phyloP scores from a whole-genome alignment of 2,888 invertebrate species.

The Eristalis pertinax region DNA sequence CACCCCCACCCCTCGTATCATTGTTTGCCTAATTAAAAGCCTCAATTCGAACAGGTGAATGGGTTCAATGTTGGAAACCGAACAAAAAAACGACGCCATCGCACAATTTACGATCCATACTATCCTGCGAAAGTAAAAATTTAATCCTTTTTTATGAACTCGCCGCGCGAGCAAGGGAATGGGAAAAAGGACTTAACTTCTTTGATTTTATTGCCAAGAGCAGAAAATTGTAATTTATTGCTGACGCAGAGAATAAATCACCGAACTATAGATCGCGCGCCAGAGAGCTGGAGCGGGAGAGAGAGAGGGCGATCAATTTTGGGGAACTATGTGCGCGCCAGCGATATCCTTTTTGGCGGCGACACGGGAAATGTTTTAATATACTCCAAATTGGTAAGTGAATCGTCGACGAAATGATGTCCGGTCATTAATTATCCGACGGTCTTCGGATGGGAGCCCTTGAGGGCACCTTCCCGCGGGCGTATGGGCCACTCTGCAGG shows the following conservation, averaged over 20 bases:
- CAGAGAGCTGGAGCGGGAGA: neutral
- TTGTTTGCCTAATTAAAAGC: constrained; percentile 64
- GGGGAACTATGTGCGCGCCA: neutral
- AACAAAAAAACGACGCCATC: neutral
- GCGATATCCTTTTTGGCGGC: constrained; percentile 18
- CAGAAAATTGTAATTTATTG: constrained; percentile 68
- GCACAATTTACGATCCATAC: constrained; percentile 24
- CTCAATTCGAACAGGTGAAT: constrained; percentile 64
- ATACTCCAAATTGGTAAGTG: constrained; percentile 71
- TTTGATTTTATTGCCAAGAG: constrained; percentile 63
- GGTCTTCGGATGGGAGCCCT: constrained; percentile 20
- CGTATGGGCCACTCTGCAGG: constrained; percentile 44
- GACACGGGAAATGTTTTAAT: constrained; percentile 58
- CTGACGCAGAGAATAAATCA: constrained; percentile 61
- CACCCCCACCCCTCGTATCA: constrained; percentile 18
- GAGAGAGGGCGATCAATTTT: neutral
- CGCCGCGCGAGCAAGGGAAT: constrained; percentile 7
- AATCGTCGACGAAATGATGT: constrained; percentile 70
- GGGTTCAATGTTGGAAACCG: constrained; percentile 21
- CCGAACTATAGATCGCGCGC: constrained; percentile 62
- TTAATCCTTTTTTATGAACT: constrained; percentile 50
- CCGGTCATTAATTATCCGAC: constrained; percentile 67
- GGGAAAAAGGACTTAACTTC: constrained; percentile 28
- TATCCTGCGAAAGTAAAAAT: constrained; percentile 6
- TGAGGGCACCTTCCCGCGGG: constrained; percentile 14